phyloP scores from a whole-genome alignment of 1,140 invertebrate species.

The Drosophila funebris region DNA sequence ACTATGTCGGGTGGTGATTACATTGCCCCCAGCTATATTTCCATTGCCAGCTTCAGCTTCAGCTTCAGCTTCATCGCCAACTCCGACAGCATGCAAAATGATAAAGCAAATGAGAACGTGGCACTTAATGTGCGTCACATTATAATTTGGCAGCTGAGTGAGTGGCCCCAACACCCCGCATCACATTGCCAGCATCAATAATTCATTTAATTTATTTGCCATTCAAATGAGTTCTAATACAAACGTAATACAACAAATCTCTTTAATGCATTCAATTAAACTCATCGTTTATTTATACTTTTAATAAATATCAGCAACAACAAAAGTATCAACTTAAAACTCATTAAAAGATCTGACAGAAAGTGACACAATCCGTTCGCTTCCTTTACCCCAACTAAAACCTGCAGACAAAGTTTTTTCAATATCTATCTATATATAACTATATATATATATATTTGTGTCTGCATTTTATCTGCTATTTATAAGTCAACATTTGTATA shows the following conservation, averaged over 20 bases:
- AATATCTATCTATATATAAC: not conserved
- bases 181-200: conserved; percentile 53
- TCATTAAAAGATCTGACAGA: conserved; percentile 38
- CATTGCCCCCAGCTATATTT: not conserved
- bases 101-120: conserved; percentile 54
- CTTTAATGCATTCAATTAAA: conserved; percentile 49
- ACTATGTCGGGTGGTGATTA: conserved; percentile 3
- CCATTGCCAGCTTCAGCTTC: not conserved
- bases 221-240: conserved; percentile 3
- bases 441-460: not conserved
- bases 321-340: conserved; percentile 18
- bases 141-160: conserved; percentile 75
- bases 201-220: conserved; percentile 35
- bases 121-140: conserved; percentile 74
- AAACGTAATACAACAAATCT: conserved; percentile 18
- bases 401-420: conserved; percentile 33
- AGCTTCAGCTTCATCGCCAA: not conserved
- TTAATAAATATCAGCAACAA: not conserved
- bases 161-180: conserved; percentile 26
- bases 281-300: conserved; percentile 33
- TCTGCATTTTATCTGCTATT: conserved; percentile 15
- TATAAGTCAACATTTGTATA: conserved; percentile 40
- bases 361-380: conserved; percentile 1
- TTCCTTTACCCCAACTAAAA: not conserved
- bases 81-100: conserved; percentile 60